phyloP scores from a whole-genome alignment of 2,113 vertebrate genomes.

The Corydoras maculifer region DNA sequence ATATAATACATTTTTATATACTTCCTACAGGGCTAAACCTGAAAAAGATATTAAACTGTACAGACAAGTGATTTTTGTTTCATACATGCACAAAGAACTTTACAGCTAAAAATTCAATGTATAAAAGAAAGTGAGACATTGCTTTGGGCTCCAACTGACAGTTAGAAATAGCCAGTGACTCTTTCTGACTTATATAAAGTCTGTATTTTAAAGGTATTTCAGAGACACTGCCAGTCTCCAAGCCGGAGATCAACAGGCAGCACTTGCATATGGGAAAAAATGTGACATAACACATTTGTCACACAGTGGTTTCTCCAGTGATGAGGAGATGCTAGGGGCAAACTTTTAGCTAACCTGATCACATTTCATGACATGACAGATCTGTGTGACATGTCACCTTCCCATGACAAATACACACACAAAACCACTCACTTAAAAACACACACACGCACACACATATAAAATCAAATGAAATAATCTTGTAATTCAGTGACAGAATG shows the following conservation, averaged over 20 bases:
- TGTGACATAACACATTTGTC: constrained; percentile 42
- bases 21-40: too few relatives aligned
- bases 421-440: not conserved
- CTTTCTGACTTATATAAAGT: constrained; percentile 10
- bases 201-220: constrained; percentile 3
- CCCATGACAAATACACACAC: constrained; percentile 11
- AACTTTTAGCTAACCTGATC: constrained; percentile 29
- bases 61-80: too few relatives aligned
- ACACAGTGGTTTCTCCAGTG: constrained; percentile 32
- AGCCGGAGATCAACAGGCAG: constrained; percentile 2
- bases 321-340: constrained; percentile 35
- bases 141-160: not conserved
- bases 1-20: too few relatives aligned
- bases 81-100: too few relatives aligned
- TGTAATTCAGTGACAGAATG: too few relatives aligned
- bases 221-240: constrained; percentile 17
- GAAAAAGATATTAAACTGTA: too few relatives aligned
- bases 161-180: constrained; percentile 15
- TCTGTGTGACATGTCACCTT: constrained; percentile 27
- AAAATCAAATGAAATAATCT: not conserved
- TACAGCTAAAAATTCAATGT: too few relatives aligned
- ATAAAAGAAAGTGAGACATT: not conserved
- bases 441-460: not conserved
- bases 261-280: constrained; percentile 26
- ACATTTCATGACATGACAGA: constrained; percentile 12